Base-by-base conservation (phyloP, 2,113 vertebrate species). In the Misgurnus anguillicaudatus region DNA sequence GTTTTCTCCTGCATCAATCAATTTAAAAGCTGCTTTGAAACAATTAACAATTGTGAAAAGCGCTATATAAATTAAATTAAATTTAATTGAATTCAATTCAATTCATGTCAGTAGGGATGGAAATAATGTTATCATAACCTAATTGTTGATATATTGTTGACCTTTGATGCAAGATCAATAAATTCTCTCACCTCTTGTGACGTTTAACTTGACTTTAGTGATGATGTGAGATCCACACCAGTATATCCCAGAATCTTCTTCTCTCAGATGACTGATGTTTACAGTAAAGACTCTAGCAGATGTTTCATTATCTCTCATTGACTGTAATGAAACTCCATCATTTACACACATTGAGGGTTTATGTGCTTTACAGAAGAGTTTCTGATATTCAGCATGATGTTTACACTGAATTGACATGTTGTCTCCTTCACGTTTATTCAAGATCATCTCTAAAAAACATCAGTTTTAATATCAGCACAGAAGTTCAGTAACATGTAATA, bases 181-280 rank as follows among this genome's bases (percentile, higher is more conserved):
- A 24, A 24, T 24, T 24, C 24, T 24, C 24, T 24, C 24, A 24
- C 24, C 24, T 24, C 24, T 24, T 24, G 24, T 24, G 24, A 24
- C 24, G 24, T 24, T 24, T 24, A 24, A 24, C 24, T 24, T 24
- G 24, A 74, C 21, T 61, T 61, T 47, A 31, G 41, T 47, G 14
- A 2, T 42, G 71, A 45, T 14, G 10, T 41, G 31, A 16, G 53
- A 63, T 6, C 31, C 36, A 51, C 89, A 89, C 87, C 83, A 84
- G 61, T 90, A 90, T 3, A 9, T 84, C 67, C 89, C 87, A 81
- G 83, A 82, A 82, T 90, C 85, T 0, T 75, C 55, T 60, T 5
- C 17, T 38, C 5, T 80, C 53, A 79, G 19, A 19, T 80, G 3
- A 0, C 2, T n/a, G 71, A 89, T 87, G 68, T 71, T 0, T 3